Evolutionary conservation across 2,888 invertebrate genomes (phyloP).

Genomic region (Panorpa germanica): DNA sequence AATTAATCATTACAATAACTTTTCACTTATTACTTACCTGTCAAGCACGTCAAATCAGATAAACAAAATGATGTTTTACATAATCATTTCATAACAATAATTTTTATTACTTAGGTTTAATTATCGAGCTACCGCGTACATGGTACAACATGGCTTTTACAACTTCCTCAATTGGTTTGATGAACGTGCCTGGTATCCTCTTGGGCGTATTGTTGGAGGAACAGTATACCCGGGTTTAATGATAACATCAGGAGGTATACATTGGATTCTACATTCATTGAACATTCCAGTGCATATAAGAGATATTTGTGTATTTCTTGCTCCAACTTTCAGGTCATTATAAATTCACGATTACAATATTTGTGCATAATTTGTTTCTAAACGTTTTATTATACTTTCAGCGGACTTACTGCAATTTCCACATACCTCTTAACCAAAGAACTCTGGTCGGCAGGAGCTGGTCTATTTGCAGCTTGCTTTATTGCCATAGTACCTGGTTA

Average conservation of each 20-base stretch:
- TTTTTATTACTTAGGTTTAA: slow-evolving; percentile 64
- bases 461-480: slow-evolving; percentile 95
- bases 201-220: slow-evolving; percentile 96
- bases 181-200: slow-evolving; percentile 98
- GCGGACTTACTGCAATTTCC: slow-evolving; percentile 93
- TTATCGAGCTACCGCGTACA: slow-evolving; percentile 95
- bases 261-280: slow-evolving; percentile 74
- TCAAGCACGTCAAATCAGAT: too few species aligned
- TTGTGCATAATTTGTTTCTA: slow-evolving; percentile 13
- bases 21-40: too few species aligned
- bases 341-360: neutral
- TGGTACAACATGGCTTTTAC: slow-evolving; percentile 99
- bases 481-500: slow-evolving; percentile 98
- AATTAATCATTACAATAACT: too few species aligned
- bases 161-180: slow-evolving; percentile 99
- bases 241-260: slow-evolving; percentile 96
- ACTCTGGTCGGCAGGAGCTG: slow-evolving; percentile 91
- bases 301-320: slow-evolving; percentile 96
- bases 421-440: slow-evolving; percentile 96
- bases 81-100: slow-evolving; percentile 5
- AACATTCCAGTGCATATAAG: slow-evolving; percentile 97
- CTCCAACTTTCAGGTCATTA: slow-evolving; percentile 80
- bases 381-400: slow-evolving; percentile 26
- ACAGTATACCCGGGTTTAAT: slow-evolving; percentile 98
- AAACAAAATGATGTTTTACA: too few species aligned